These are phyloP conservation scores for Sylvilagus floridanus DNA, from an alignment of 2,797 vertebrate species.

Conservation along the genomic window DNA sequence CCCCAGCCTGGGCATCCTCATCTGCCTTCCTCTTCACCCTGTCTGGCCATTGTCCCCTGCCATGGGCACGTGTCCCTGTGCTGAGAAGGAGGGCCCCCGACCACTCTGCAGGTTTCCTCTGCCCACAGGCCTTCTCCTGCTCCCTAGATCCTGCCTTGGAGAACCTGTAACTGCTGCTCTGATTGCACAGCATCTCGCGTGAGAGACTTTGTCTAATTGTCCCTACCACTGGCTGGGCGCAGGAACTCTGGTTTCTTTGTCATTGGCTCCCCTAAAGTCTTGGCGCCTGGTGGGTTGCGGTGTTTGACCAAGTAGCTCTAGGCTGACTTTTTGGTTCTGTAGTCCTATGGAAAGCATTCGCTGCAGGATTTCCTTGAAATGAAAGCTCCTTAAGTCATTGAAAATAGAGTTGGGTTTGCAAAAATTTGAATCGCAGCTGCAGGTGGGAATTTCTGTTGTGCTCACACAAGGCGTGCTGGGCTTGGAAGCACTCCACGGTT, in stretches of 20 bases:
- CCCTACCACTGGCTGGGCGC: not conserved
- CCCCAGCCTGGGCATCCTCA: not conserved
- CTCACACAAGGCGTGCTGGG: not conserved
- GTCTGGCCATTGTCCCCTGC: not conserved
- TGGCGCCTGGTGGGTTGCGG: not conserved
- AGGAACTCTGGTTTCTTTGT: not conserved
- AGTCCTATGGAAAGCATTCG: not conserved
- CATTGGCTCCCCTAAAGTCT: not conserved
- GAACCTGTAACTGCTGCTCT: not conserved
- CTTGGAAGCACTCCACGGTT: slow-evolving; percentile 55
- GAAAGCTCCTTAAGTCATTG: not conserved
- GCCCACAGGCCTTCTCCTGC: not conserved
- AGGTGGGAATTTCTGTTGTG: not conserved
- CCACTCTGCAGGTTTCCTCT: not conserved
- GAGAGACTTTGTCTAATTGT: not conserved
- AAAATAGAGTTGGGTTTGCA: not conserved
- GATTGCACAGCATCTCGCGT: not conserved
- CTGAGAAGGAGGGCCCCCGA: not conserved
- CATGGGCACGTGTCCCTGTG: not conserved
- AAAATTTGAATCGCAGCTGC: not conserved
- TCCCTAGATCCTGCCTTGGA: not conserved
- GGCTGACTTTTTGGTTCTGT: not conserved
- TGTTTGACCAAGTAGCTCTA: not conserved
- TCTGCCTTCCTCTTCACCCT: not conserved
- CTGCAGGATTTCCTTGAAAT: not conserved